Percentiles rank a stretch among this genome's conserved stretches.
Evolutionary conservation across 2,113 vertebrate genomes (phyloP).

Genomic region (Pteropus alecto): DNA sequence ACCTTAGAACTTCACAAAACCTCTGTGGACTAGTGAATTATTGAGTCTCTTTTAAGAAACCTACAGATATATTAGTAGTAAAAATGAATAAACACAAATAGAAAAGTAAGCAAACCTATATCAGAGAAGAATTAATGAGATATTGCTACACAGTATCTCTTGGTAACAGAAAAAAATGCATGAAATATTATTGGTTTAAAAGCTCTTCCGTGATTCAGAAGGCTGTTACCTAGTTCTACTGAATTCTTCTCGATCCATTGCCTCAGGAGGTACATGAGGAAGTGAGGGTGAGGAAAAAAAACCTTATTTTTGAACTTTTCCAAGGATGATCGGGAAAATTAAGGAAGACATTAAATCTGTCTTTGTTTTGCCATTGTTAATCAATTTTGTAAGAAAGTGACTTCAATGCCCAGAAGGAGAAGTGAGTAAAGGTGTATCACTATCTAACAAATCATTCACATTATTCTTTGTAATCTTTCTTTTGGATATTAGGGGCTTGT

Average conservation of each 20-base stretch:
- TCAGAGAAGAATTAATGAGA: background rate
- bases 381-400: constrained; percentile 38
- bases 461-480: constrained; percentile 21
- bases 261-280: background rate
- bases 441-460: constrained; percentile 20
- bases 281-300: background rate
- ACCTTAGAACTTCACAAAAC: background rate
- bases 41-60: background rate
- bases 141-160: background rate
- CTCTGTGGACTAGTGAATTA: background rate
- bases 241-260: background rate
- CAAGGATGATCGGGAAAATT: background rate
- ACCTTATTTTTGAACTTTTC: background rate
- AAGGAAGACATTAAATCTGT: background rate
- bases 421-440: constrained; percentile 19
- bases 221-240: background rate
- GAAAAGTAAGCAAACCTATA: background rate
- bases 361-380: constrained; percentile 29
- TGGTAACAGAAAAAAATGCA: background rate
- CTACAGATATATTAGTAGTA: background rate
- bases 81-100: background rate
- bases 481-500: constrained; percentile 50
- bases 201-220: background rate
- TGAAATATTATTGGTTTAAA: background rate
- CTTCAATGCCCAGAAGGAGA: background rate